Evolutionary conservation across 2,113 vertebrate species (phyloP), one percentile per base, ranked within the genome.

Genomic region (Embiotoca jacksoni): DNA sequence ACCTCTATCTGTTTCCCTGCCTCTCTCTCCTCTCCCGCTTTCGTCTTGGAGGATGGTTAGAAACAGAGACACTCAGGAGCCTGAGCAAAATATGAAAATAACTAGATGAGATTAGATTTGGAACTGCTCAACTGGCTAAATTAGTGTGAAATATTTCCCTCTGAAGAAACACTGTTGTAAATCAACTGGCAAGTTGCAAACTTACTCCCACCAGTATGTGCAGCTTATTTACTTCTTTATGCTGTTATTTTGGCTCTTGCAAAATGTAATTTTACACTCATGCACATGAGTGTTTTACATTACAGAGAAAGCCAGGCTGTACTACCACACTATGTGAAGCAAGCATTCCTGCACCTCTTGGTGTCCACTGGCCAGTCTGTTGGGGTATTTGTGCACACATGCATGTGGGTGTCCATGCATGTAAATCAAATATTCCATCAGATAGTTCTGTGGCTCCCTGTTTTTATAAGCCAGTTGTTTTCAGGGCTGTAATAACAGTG

Each of bases 381-480:
- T 55, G 32, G 74, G 31, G 63, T 66, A 67, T 78, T 66, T 80
- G 60, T 65, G 61, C 36, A 52, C 32, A 35, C 11, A 55, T 59
- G 39, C 72, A 62, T 49, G 53, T 73, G 82, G 60, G 71, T 6
- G 75, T 59, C 79, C 71, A 84, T 85, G 84, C 81, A 58, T 72
- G 58, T 44, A 77, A 76, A 72, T 89, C 81, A 81, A 82, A 91
- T 92, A 76, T 83, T 87, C 87, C 86, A 75, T 79, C 73, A 37
- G 58, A 88, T 81, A 83, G 71, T 60, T 67, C 50, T 2, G 36
- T 79, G 64, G 71, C 32, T 72, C 61, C 52, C 52, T 83, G 89
- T 91, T 89, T 84, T 67, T 74, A 72, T 74, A 85, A 75, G 81
- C 69, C 80, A 50, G 78, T 88, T 91, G 83, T 91, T 89, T 83